These are phyloP conservation scores for Lamprotornis superbus DNA, from an alignment of 2,113 vertebrate species.

Conservation along the genomic window DNA sequence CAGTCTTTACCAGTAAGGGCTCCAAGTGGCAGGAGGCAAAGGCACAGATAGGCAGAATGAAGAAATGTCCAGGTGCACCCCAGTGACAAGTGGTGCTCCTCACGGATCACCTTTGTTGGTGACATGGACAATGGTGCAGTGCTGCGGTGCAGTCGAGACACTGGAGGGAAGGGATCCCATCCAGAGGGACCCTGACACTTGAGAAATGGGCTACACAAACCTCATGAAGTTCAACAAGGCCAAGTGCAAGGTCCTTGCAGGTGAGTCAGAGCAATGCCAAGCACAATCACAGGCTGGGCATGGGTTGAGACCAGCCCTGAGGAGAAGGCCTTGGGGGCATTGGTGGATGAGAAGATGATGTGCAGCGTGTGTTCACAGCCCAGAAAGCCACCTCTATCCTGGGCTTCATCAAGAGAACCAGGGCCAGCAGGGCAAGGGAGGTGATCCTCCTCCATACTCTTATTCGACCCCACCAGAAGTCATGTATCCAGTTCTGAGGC, in stretches of 20 bases:
- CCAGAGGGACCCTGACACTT: not conserved
- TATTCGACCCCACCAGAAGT: not conserved
- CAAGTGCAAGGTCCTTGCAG: not conserved
- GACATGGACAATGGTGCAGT: too few relatives aligned
- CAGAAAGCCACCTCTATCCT: not conserved
- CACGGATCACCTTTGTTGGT: fast-evolving
- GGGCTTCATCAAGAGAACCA: not conserved
- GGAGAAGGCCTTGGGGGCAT: not conserved
- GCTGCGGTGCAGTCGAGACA: not conserved
- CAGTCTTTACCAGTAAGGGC: not conserved
- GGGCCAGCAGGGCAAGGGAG: not conserved
- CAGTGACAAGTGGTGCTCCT: not conserved
- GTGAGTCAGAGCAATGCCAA: not conserved
- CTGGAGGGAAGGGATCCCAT: not conserved
- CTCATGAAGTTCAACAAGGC: not conserved
- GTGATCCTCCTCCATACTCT: not conserved
- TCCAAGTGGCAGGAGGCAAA: not conserved
- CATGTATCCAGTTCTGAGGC: not conserved
- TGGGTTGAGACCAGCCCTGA: not conserved
- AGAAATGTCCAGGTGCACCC: not conserved
- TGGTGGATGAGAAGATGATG: not conserved
- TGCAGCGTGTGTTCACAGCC: too few relatives aligned
- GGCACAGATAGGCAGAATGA: not conserved
- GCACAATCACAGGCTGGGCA: not conserved
- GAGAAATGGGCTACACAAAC: not conserved